Percentiles rank a stretch among this genome's conserved stretches.
These are phyloP conservation scores for Lasioglossum vierecki DNA, from an alignment of 2,888 invertebrate species.

Conservation along the genomic window DNA sequence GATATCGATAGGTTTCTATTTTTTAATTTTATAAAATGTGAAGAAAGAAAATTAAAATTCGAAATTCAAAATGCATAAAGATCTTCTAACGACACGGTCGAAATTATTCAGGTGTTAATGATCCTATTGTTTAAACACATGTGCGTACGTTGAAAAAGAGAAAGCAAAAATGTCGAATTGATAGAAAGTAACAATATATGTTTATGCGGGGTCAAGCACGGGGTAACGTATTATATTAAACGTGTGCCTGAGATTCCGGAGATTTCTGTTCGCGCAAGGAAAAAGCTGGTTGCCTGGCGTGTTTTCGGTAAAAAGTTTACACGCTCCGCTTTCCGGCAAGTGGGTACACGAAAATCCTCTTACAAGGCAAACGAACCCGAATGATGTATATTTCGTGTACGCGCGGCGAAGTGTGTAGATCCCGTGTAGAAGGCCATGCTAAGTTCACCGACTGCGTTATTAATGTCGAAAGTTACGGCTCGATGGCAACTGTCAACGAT, in stretches of 20 bases:
- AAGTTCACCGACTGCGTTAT: conserved; percentile 44
- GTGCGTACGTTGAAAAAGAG: neutral
- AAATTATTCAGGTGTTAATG: neutral
- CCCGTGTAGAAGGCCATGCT: conserved; percentile 35
- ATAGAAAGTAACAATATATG: neutral
- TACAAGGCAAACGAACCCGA: conserved; percentile 61
- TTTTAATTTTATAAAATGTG: neutral
- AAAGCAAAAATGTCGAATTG: neutral
- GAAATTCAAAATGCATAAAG: too few species aligned
- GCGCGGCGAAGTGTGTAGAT: conserved; percentile 12
- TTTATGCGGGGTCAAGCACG: conserved; percentile 42
- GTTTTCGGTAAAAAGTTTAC: conserved; percentile 68
- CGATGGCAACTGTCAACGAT: neutral
- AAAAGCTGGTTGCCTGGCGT: conserved; percentile 44
- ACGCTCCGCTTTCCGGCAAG: conserved; percentile 67
- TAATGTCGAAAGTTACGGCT: conserved; percentile 43
- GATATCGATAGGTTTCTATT: too few species aligned
- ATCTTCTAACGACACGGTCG: neutral
- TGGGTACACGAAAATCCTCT: conserved; percentile 72
- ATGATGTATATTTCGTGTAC: conserved; percentile 44
- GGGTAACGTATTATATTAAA: conserved; percentile 49
- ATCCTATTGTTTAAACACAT: neutral
- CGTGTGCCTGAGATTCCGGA: conserved; percentile 46
- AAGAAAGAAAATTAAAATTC: neutral
- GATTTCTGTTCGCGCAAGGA: conserved; percentile 44